phyloP scores from a whole-genome alignment of 2,113 vertebrate species.

The Anarrhichthys ocellatus region DNA sequence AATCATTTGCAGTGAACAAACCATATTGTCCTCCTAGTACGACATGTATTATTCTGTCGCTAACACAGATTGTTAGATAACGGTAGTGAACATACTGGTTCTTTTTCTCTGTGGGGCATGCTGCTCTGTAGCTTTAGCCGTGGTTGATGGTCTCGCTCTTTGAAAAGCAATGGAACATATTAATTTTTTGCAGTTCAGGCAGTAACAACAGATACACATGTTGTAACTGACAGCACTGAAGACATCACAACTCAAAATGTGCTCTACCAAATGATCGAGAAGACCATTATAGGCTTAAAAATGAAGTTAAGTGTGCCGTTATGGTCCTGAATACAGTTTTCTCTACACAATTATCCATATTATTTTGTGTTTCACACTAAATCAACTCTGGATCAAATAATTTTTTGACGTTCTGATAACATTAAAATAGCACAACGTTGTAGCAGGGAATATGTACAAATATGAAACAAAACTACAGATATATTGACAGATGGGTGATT shows the following conservation, averaged over 20 bases:
- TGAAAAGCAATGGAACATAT: neutral
- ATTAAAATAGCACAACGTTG: too few relatives aligned
- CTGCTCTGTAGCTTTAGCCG: neutral
- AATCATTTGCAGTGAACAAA: slow-evolving; percentile 8
- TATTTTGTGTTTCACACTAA: neutral
- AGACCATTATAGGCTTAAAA: neutral
- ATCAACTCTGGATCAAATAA: too few relatives aligned
- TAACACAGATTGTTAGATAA: neutral
- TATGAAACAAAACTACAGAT: neutral
- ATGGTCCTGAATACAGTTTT: neutral
- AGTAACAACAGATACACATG: neutral
- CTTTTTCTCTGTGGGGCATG: neutral
- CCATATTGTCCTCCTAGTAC: neutral
- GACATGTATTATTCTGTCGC: neutral
- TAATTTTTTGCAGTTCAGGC: neutral
- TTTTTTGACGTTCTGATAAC: too few relatives aligned
- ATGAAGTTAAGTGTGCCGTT: neutral
- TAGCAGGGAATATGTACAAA: too few relatives aligned
- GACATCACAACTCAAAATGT: neutral
- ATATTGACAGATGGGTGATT: neutral
- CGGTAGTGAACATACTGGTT: neutral
- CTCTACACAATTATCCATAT: neutral
- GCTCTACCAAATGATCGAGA: neutral
- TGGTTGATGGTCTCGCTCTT: neutral
- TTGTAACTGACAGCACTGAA: neutral